Percentiles rank a stretch among this genome's conserved stretches.
phyloP scores from a whole-genome alignment of 2,888 invertebrate species.

The Drosophila mettleri region DNA sequence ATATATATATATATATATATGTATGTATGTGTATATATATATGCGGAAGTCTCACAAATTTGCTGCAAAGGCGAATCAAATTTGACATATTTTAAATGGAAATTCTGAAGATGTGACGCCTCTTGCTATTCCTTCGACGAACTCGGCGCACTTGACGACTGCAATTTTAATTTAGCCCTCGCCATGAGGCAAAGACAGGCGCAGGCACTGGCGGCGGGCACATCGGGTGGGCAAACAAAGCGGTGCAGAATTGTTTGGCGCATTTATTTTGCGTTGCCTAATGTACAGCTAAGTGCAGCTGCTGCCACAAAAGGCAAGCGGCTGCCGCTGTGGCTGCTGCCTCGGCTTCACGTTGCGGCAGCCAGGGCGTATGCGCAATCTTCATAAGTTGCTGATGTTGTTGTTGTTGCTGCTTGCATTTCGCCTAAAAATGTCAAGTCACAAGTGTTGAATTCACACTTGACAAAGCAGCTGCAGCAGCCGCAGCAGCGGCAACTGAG shows the following conservation, averaged over 20 bases:
- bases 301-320: constrained; percentile 47
- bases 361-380: constrained; percentile 62
- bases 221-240: constrained; percentile 67
- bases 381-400: constrained; percentile 35
- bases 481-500: constrained; percentile 11
- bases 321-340: constrained; percentile 23
- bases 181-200: constrained; percentile 59
- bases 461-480: constrained; percentile 64
- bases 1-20: constrained; percentile 4
- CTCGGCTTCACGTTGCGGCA: constrained; percentile 13
- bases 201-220: constrained; percentile 24
- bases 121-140: constrained; percentile 11
- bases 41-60: constrained; percentile 27
- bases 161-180: constrained; percentile 75
- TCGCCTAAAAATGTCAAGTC: constrained; percentile 79
- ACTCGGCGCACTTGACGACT: constrained; percentile 58
- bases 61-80: constrained; percentile 28
- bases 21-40: neutral
- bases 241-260: constrained; percentile 62
- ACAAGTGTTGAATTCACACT: constrained; percentile 80
- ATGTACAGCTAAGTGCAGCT: constrained; percentile 68
- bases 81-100: constrained; percentile 44
- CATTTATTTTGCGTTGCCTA: constrained; percentile 65
- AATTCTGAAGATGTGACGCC: constrained; percentile 23
- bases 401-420: constrained; percentile 40